Conservation (phyloP, 2,888 invertebrate species). For the Andrena hattorfiana region DNA sequence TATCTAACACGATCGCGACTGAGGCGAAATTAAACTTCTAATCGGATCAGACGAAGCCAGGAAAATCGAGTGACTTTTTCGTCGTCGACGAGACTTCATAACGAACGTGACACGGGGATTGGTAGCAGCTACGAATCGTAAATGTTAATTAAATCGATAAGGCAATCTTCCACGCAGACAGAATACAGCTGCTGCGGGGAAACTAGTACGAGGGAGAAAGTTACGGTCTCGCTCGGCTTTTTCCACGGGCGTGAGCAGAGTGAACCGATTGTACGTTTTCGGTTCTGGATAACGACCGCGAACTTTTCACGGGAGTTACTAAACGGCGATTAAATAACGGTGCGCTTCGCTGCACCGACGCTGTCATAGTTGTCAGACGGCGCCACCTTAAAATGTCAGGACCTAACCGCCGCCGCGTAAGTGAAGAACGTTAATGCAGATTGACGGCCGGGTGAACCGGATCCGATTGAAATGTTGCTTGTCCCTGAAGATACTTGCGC, state of each 20-base stretch:
- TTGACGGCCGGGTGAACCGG: conserved; percentile 63
- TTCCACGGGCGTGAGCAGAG: background rate
- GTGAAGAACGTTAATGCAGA: conserved; percentile 68
- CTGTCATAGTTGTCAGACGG: conserved; percentile 57
- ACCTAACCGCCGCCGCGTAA: conserved; percentile 38
- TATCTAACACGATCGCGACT: conserved; percentile 21
- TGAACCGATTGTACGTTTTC: conserved; percentile 24
- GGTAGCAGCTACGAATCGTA: background rate
- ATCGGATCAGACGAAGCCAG: conserved; percentile 3
- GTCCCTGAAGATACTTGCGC: conserved; percentile 65
- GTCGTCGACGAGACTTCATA: conserved; percentile 12
- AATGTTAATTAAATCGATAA: conserved; percentile 52
- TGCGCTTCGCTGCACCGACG: conserved; percentile 10
- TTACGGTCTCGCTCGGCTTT: background rate
- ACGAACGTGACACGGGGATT: conserved; percentile 32
- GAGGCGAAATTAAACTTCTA: background rate
- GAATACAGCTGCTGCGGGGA: background rate
- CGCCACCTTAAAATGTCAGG: conserved; percentile 59
- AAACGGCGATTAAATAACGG: conserved; percentile 42
- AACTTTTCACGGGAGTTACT: conserved; percentile 16
- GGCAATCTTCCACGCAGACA: background rate
- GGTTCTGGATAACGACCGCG: conserved; percentile 1
- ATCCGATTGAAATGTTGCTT: conserved; percentile 75
- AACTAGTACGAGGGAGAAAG: conserved; percentile 43
- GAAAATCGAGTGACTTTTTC: conserved; percentile 7